These are phyloP conservation scores for Temnothorax rugatulus DNA, from an alignment of 2,888 invertebrate species.

Conservation along the genomic window DNA sequence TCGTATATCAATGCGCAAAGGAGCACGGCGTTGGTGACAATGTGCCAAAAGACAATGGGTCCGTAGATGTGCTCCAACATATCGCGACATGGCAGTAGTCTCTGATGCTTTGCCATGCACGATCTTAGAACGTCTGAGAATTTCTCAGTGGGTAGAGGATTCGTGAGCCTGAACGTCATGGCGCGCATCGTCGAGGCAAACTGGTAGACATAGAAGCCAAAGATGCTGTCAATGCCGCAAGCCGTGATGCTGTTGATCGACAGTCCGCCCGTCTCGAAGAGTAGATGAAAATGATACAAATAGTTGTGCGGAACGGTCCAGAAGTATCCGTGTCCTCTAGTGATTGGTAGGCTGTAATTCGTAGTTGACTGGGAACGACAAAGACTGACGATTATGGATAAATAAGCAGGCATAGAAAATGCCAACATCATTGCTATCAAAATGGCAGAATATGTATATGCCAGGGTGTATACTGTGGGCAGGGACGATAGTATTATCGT, in stretches of 20 bases:
- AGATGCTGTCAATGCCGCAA: background rate
- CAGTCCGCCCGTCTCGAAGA: background rate
- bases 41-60: background rate
- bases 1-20: background rate
- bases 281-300: background rate
- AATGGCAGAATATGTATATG: background rate
- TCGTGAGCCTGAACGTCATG: background rate
- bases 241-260: background rate
- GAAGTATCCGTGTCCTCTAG: background rate
- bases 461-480: background rate
- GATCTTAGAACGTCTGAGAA: background rate
- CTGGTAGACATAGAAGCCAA: background rate
- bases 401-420: background rate
- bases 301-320: background rate
- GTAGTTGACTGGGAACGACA: background rate
- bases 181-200: background rate
- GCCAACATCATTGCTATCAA: background rate
- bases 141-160: background rate
- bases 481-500: background rate
- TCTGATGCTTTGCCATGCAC: background rate
- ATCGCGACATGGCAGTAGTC: background rate
- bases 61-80: background rate
- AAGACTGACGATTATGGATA: background rate
- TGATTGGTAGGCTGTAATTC: background rate
- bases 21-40: background rate